Percentiles rank a stretch among this genome's conserved stretches.
phyloP scores from a whole-genome alignment of 92 coral and sea anemone species.

The Palythoa grandis region DNA sequence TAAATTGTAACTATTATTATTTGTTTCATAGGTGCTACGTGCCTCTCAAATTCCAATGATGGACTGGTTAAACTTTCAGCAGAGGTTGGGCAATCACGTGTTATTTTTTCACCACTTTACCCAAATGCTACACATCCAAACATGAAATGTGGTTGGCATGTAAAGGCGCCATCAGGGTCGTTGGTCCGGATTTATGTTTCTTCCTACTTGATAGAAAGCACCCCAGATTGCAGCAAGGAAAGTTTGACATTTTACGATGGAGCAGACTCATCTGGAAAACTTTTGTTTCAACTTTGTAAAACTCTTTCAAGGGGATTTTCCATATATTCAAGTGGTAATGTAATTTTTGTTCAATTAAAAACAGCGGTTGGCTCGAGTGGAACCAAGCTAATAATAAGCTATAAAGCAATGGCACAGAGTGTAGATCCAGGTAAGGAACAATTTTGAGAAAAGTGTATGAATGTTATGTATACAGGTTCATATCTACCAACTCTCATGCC shows the following conservation, averaged over 20 bases:
- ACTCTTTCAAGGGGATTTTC: neutral
- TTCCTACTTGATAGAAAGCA: neutral
- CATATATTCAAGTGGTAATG: conserved; percentile 18
- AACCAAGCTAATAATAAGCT: neutral
- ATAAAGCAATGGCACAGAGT: neutral
- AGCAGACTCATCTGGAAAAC: conserved; percentile 1
- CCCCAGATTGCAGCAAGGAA: conserved; percentile 24
- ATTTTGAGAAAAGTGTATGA: too few relatives aligned
- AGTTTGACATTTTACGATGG: conserved; percentile 23
- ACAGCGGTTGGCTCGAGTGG: neutral
- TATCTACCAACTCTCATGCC: too few relatives aligned
- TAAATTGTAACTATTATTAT: neutral
- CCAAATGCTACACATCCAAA: conserved; percentile 23
- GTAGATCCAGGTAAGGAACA: conserved; percentile 1
- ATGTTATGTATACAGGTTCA: too few relatives aligned
- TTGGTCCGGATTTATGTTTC: neutral
- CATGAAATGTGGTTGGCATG: conserved; percentile 27
- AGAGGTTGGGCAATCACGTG: neutral
- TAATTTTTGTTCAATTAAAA: conserved; percentile 18
- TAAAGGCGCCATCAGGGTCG: neutral
- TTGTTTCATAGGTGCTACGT: neutral
- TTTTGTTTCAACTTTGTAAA: neutral
- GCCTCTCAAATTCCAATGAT: neutral
- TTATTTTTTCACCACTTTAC: neutral
- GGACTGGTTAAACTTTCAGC: conserved; percentile 18